Percentiles rank a stretch among this genome's conserved stretches.
These are phyloP conservation scores for Benthosema pterotum DNA, from an alignment of 2,797 vertebrate genomes.

Conservation along the genomic window DNA sequence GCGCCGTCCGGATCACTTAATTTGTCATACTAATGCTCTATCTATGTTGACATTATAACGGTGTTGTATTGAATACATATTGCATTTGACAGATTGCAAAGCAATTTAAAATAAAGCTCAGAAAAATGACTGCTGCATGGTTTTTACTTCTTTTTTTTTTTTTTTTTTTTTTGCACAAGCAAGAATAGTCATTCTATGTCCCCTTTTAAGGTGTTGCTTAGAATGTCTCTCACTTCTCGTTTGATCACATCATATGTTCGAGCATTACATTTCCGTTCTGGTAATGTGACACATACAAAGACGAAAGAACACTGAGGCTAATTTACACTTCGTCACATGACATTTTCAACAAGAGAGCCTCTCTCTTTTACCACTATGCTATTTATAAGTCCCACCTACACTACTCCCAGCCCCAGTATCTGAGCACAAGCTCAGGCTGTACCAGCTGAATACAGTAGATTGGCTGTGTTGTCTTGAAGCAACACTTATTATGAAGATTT, in stretches of 20 bases:
- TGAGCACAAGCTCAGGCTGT: neutral
- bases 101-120: neutral
- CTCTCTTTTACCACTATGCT: neutral
- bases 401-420: neutral
- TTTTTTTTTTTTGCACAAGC: conserved; percentile 57
- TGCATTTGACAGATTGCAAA: conserved; percentile 24
- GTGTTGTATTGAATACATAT: conserved; percentile 11
- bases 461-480: conserved; percentile 3
- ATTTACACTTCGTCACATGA: too few relatives aligned
- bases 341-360: neutral
- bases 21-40: neutral
- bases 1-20: neutral
- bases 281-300: conserved; percentile 7
- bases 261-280: conserved; percentile 46
- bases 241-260: conserved; percentile 19
- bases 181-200: conserved; percentile 54
- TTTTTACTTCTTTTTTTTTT: conserved; percentile 29
- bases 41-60: too few relatives aligned
- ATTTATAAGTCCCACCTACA: conserved; percentile 2
- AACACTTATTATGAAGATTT: conserved; percentile 1
- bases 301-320: neutral
- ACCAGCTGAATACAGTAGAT: conserved; percentile 22
- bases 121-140: conserved; percentile 9
- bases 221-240: conserved; percentile 65
- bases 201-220: conserved; percentile 40